Evolutionary conservation across 2,888 invertebrate species (phyloP).

Genomic region (Cryptocheilus praepositus): DNA sequence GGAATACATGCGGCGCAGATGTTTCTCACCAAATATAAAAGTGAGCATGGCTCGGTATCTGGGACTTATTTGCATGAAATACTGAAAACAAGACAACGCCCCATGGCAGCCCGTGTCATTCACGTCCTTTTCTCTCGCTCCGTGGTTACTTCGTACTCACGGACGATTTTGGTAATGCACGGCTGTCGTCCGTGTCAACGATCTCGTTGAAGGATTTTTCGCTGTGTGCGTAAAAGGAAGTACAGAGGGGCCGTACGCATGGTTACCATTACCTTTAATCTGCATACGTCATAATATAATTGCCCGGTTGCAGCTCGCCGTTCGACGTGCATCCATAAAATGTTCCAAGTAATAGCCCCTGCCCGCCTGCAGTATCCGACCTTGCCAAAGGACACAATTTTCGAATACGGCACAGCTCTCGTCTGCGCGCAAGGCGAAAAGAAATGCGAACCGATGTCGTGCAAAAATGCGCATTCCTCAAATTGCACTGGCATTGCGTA

Average conservation of each 20-base stretch:
- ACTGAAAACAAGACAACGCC: too few species aligned
- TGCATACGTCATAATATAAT: conserved; percentile 35
- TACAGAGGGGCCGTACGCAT: neutral
- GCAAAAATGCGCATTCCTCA: too few species aligned
- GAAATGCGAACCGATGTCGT: too few species aligned
- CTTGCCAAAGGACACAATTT: conserved; percentile 21
- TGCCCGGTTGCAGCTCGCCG: conserved; percentile 21
- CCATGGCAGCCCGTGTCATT: too few species aligned
- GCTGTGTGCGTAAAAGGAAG: conserved; percentile 3
- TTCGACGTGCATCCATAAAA: conserved; percentile 22
- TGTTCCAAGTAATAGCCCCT: conserved; percentile 13
- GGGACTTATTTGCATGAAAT: neutral
- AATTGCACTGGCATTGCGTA: too few species aligned
- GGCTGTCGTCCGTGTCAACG: conserved; percentile 30
- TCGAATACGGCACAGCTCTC: neutral
- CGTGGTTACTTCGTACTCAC: neutral
- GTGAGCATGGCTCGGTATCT: too few species aligned
- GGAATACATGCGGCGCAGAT: too few species aligned
- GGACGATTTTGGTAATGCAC: conserved; percentile 25
- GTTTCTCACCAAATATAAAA: too few species aligned
- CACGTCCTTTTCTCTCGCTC: neutral
- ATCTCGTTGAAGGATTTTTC: conserved; percentile 33
- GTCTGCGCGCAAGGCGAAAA: neutral
- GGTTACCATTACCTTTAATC: conserved; percentile 37
- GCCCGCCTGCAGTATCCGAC: conserved; percentile 7